Percentiles rank a stretch among this genome's conserved stretches.
Conservation (phyloP, 2,797 vertebrate species). For the Chiloscyllium punctatum region DNA sequence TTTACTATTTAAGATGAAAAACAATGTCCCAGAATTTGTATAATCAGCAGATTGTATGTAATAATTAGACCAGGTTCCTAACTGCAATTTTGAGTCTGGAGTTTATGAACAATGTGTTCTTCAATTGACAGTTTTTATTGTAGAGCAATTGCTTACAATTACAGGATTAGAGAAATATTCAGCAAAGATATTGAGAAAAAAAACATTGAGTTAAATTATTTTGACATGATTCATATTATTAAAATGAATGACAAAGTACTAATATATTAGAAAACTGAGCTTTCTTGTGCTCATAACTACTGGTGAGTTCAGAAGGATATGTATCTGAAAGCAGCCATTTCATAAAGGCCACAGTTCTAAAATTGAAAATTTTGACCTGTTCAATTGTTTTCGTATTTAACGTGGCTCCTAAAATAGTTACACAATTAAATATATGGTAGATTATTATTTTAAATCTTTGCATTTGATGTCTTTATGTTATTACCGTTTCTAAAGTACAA, state of each 20-base stretch:
- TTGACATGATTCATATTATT: neutral
- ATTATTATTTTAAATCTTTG: constrained; percentile 1
- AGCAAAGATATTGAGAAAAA: constrained; percentile 21
- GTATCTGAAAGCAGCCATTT: neutral
- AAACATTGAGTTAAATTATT: neutral
- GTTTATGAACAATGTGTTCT: neutral
- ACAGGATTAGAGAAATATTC: neutral
- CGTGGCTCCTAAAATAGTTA: constrained; percentile 6
- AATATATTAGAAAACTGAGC: neutral
- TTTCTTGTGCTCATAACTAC: neutral
- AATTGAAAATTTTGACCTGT: neutral
- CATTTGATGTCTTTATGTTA: constrained; percentile 6
- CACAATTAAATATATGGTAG: neutral
- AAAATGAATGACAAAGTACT: neutral
- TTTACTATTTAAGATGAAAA: constrained; percentile 30
- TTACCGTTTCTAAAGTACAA: too few relatives aligned
- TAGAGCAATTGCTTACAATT: neutral
- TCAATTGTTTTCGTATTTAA: neutral
- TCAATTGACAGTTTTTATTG: constrained; percentile 17
- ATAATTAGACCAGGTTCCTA: constrained; percentile 25
- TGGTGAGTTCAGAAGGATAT: neutral
- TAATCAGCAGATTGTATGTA: constrained; percentile 32
- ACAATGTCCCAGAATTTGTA: constrained; percentile 25
- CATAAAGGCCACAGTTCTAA: neutral
- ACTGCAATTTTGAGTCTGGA: neutral